Conservation (phyloP, 2,113 vertebrate species). For the Centropus bengalensis region DNA sequence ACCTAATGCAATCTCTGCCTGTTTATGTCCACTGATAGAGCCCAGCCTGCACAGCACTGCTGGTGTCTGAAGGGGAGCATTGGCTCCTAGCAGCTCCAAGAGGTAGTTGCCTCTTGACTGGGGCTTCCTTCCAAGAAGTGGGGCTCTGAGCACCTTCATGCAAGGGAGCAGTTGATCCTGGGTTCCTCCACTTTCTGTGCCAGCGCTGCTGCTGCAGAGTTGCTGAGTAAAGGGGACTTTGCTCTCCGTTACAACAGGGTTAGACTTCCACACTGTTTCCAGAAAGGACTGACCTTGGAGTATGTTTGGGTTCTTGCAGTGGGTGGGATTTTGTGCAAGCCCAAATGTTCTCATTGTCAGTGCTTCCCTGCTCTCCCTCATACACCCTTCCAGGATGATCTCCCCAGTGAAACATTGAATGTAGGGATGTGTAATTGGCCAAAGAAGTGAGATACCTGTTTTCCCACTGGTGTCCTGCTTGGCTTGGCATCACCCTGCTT, state of each 20-base stretch:
- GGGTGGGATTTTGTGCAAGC: neutral
- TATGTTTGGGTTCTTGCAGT: neutral
- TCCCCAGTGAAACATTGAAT: neutral
- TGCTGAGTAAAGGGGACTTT: neutral
- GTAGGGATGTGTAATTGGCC: neutral
- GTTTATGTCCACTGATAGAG: neutral
- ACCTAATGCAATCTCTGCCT: neutral
- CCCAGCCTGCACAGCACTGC: neutral
- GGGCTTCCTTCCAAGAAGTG: accelerated
- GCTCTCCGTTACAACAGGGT: no score
- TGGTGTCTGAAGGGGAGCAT: neutral
- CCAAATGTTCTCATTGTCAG: neutral
- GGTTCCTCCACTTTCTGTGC: neutral
- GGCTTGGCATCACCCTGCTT: neutral
- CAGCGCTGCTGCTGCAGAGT: accelerated
- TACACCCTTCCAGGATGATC: neutral
- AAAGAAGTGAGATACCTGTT: neutral
- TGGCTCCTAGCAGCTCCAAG: neutral
- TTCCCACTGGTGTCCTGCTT: accelerated
- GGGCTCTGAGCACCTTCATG: neutral
- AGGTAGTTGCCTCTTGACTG: neutral
- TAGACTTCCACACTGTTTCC: neutral
- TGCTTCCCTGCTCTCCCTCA: accelerated
- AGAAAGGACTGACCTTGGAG: neutral
- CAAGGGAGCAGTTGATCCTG: neutral